Conservation (phyloP, 2,797 vertebrate genomes). For the Arctocebus calabarensis region DNA sequence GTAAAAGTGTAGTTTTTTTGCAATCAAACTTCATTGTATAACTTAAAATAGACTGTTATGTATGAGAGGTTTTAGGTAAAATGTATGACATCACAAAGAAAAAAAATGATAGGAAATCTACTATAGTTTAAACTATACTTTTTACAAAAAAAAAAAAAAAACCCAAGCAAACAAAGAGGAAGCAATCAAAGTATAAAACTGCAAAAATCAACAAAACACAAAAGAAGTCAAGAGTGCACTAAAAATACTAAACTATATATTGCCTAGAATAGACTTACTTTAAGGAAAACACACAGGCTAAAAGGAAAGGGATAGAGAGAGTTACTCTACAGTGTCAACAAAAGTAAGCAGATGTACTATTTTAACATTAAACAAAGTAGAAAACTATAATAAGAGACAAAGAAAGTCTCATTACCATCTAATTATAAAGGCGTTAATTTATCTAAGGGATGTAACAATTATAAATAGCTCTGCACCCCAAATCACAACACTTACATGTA, state of each 20-base stretch:
- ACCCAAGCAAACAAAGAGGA: too few relatives aligned
- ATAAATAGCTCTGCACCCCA: not conserved
- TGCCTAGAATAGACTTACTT: not conserved
- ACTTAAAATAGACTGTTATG: not conserved
- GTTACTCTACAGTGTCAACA: not conserved
- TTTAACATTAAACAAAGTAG: not conserved
- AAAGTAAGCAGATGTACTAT: not conserved
- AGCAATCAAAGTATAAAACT: not conserved
- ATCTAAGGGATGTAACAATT: not conserved
- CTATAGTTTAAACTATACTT: too few relatives aligned
- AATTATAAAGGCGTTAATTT: not conserved
- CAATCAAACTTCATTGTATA: not conserved
- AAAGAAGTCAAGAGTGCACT: too few relatives aligned
- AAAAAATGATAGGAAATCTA: not conserved
- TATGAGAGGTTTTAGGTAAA: not conserved
- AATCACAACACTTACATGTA: too few relatives aligned
- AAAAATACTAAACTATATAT: not conserved
- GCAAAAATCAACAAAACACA: not conserved
- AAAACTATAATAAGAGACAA: not conserved
- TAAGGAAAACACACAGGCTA: not conserved
- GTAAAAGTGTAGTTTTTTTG: not conserved
- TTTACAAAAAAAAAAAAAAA: not conserved
- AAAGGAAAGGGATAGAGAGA: not conserved
- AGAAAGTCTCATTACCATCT: not conserved
- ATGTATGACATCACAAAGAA: not conserved